Evolutionary conservation across 2,888 invertebrate genomes (phyloP).

Genomic region (Operophtera brumata): DNA sequence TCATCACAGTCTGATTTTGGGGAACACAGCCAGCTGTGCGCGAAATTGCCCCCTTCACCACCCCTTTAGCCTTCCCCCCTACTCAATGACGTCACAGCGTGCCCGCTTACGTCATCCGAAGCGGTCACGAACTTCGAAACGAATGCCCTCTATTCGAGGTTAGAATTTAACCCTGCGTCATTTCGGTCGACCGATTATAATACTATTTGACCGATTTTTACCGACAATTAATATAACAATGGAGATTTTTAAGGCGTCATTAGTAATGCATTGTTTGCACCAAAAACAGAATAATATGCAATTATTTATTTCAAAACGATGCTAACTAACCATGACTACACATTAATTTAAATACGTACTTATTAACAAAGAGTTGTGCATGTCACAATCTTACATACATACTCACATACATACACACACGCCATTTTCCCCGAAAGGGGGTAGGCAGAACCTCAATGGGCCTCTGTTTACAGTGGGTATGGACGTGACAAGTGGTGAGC

Average conservation of each 20-base stretch:
- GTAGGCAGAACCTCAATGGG: no score
- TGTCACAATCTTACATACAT: not conserved
- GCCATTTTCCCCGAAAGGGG: no score
- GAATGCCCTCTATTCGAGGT: constrained; percentile 68
- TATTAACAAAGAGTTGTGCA: not conserved
- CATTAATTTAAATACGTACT: not conserved
- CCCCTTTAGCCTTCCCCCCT: constrained; percentile 40
- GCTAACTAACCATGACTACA: not conserved
- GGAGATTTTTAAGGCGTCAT: not conserved
- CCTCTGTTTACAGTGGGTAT: no score
- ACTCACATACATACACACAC: no score
- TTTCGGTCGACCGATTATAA: constrained; percentile 6
- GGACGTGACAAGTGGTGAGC: no score
- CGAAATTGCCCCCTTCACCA: constrained; percentile 59
- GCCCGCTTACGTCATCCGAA: constrained; percentile 70
- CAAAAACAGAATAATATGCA: not conserved
- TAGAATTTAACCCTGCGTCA: constrained; percentile 42
- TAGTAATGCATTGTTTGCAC: not conserved
- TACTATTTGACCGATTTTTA: constrained; percentile 6
- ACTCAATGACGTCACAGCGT: constrained; percentile 65
- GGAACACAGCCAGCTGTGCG: constrained; percentile 70
- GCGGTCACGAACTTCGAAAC: constrained; percentile 63
- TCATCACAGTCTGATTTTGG: constrained; percentile 50
- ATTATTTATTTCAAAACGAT: not conserved
- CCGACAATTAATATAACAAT: constrained; percentile 1